Base-by-base conservation (phyloP, 2,113 vertebrate species). In the Craseonycteris thonglongyai region DNA sequence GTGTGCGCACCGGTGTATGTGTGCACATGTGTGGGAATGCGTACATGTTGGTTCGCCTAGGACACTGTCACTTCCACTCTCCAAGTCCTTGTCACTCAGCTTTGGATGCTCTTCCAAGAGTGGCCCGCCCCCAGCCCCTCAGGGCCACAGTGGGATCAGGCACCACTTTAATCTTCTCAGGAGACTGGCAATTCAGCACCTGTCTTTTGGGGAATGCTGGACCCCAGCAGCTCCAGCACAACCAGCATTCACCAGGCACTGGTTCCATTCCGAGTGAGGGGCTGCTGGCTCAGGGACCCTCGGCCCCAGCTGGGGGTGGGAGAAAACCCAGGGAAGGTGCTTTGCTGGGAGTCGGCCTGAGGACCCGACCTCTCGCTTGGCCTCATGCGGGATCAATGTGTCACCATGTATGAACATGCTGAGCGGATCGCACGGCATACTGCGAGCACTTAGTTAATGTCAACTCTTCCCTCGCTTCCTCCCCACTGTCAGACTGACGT, bases 391-490 rank as follows among this genome's bases (percentile, higher is more conserved):
- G 47, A 51, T 4, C 12, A 49, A 22, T 1, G 3, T 0, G 26
- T 19, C 21, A 1, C 3, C 2, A 11, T 2, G 38, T 2, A 4
- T 0, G 0, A 33, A 45, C 28, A 1, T 38, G 26, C 82, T 19
- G 58, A 18, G 21, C n/a, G 35, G n/a, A 19, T 59, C 7, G 0
- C 4, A 3, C 0, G 14, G 38, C 63, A 33, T 16, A 26, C 30
- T 24, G 9, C 0, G 42, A 72, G 45, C n/a, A 2, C 2, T 4
- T 0, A 2, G 38, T n/a, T 26, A 22, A 3, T 0, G 6, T 26
- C 24, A 14, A n/a, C 5, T 35, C 49, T 2, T 28, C 61, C 54
- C 69, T 24, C 30, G 19, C 15, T 88, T 42, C 28, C 45, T 38
- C 63, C 38, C 47, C 7, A 38, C 14, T 3, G 14, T 81, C n/a